Base-by-base conservation (phyloP, 2,113 vertebrate species). In the Phalacrocorax brasilianus region DNA sequence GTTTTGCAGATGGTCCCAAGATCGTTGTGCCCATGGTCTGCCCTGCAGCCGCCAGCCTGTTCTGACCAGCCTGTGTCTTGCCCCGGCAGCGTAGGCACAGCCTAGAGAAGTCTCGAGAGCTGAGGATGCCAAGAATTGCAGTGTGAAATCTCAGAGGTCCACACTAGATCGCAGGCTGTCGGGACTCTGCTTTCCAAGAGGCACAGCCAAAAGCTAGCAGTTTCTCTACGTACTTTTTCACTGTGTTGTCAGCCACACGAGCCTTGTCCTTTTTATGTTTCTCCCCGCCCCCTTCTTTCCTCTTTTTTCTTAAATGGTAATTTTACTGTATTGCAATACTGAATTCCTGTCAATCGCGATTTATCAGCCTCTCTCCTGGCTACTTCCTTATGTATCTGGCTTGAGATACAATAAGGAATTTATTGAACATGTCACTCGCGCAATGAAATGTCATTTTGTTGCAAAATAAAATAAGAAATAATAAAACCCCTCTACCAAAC, bases 301-400 rank as follows among this genome's bases (percentile, higher is more conserved):
- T 3, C 9, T 12, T 23, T 30, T 55, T 49, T 27, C 26, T 61
- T 33, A 58, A 62, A 21, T 65, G 44, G 3, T 75, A 66, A 73
- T 91, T 95, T 88, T 85, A 33, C 62, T 63, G 2, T 72, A 79
- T 89, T 93, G 84, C 38, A 35, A 11, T 58, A 27, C 77, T 68
- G 80, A 74, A 17, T 27, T 79, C 47, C 74, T 44, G 47, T 88
- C 94, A 74, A 32, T 96, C 93, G 88, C 40, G 18, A 6, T 93
- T 97, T 95, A 95, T 95, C 91, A 91, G 22, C 32, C 52, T 72
- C 52, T 85, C 67, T 80, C 67, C 72, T 84, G 87, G 33, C 61
- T 56, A 12, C 91, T 93, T 94, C 87, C 82, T 73, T 73, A 14
- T 50, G n/a, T 38, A 68, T 90, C 91, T 88, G 72, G 47, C 42